Evolutionary conservation across 1,140 invertebrate species (phyloP).

Genomic region (Macrocentrus cingulum): DNA sequence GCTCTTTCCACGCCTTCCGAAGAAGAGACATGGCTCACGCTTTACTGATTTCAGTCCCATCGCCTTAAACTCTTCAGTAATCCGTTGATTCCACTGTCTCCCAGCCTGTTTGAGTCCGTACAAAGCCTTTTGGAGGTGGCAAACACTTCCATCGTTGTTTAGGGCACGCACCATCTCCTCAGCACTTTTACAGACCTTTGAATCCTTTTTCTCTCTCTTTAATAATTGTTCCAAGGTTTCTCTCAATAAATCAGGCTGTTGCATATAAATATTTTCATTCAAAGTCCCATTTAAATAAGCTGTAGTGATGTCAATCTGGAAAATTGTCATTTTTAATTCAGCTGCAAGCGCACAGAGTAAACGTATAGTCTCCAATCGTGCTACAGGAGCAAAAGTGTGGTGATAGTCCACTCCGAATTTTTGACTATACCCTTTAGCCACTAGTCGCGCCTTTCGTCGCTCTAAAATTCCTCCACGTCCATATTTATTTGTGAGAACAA

Average conservation of each 20-base stretch:
- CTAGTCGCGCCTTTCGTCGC: constrained; percentile 27
- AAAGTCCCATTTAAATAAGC: not conserved
- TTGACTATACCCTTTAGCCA: constrained; percentile 36
- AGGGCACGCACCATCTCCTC: not conserved
- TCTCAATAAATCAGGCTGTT: not conserved
- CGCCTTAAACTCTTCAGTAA: too few species aligned
- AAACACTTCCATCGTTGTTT: not conserved
- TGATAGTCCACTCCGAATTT: constrained; percentile 16
- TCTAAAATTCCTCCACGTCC: constrained; percentile 1
- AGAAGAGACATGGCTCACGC: too few species aligned
- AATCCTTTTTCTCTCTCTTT: not conserved
- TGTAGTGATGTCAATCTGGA: not conserved
- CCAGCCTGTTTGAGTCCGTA: too few species aligned
- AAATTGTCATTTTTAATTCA: not conserved
- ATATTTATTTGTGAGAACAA: constrained; percentile 12
- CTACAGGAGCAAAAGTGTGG: not conserved
- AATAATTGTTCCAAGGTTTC: not conserved
- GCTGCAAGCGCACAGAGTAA: not conserved
- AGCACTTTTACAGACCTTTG: not conserved
- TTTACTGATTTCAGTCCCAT: too few species aligned
- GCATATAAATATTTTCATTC: not conserved
- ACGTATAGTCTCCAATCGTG: not conserved
- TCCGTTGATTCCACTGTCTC: too few species aligned
- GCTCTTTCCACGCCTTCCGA: too few species aligned
- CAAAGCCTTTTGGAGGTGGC: too few species aligned